These are phyloP conservation scores for Macrotus californicus DNA, from an alignment of 2,113 vertebrate species.

Conservation along the genomic window DNA sequence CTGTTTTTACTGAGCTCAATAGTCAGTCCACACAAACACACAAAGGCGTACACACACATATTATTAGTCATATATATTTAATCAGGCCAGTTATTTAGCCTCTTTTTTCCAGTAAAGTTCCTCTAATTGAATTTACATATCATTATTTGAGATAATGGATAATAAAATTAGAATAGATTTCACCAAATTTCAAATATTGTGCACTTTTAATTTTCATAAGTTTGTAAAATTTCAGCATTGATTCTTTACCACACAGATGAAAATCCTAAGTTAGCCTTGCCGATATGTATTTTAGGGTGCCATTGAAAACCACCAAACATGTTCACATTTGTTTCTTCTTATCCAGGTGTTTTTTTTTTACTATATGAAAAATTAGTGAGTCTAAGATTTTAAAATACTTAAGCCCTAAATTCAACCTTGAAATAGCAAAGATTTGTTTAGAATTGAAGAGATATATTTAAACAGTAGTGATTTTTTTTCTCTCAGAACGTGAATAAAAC, in stretches of 20 bases:
- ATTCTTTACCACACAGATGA: not conserved
- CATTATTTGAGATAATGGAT: not conserved
- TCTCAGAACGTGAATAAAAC: not conserved
- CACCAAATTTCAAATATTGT: not conserved
- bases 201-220: not conserved
- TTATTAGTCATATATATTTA: not conserved
- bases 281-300: not conserved
- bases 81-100: not conserved
- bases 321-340: not conserved
- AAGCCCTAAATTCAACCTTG: not conserved
- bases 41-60: not conserved
- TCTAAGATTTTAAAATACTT: not conserved
- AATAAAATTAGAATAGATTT: not conserved
- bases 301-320: not conserved
- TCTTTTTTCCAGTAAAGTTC: not conserved
- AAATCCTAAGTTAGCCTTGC: not conserved
- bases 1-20: not conserved
- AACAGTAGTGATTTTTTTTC: not conserved
- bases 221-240: not conserved
- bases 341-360: not conserved
- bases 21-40: not conserved
- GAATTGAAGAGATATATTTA: not conserved
- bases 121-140: not conserved
- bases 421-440: not conserved
- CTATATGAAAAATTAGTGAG: not conserved